Percentiles rank a stretch among this genome's conserved stretches.
Conservation (phyloP, 2,113 vertebrate species). For the Xiphias gladius region DNA sequence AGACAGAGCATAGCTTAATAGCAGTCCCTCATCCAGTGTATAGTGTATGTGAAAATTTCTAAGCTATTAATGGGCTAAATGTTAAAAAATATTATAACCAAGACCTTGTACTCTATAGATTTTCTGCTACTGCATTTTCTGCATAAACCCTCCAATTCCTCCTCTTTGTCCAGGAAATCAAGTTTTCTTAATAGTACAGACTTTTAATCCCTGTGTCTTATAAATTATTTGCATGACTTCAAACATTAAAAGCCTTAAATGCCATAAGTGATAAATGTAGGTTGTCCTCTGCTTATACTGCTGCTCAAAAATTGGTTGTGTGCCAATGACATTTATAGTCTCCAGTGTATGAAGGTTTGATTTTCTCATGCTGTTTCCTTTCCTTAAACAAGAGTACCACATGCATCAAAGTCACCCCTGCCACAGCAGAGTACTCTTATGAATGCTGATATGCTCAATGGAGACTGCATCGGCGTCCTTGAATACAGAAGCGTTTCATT, state of each 20-base stretch:
- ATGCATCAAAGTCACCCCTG: conserved; percentile 81
- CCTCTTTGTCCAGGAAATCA: conserved; percentile 28
- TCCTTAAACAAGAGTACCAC: conserved; percentile 72
- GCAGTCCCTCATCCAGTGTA: neutral
- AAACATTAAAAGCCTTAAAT: conserved; percentile 57
- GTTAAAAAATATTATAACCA: conserved; percentile 8
- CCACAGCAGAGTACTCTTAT: conserved; percentile 61
- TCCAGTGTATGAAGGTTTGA: conserved; percentile 60
- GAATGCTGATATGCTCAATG: conserved; percentile 76
- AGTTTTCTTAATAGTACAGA: conserved; percentile 19
- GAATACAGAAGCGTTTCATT: conserved; percentile 71
- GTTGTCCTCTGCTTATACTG: conserved; percentile 51
- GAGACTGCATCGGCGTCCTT: conserved; percentile 71
- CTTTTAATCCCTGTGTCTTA: conserved; percentile 18
- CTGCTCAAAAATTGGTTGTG: conserved; percentile 48
- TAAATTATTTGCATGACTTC: conserved; percentile 58
- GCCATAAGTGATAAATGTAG: conserved; percentile 55
- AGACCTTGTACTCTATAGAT: conserved; percentile 6
- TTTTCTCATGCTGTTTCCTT: conserved; percentile 67
- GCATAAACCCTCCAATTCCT: neutral
- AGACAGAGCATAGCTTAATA: conserved; percentile 3
- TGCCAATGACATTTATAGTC: conserved; percentile 63
- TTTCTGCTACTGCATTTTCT: conserved; percentile 9
- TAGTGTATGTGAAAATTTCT: neutral
- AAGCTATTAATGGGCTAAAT: too few species aligned